A percentile compares a stretch with the other conserved stretches of the same genome.
These are phyloP conservation scores for Sminthurinus signatus DNA, from an alignment of 1,140 invertebrate species.

Conservation along the genomic window DNA sequence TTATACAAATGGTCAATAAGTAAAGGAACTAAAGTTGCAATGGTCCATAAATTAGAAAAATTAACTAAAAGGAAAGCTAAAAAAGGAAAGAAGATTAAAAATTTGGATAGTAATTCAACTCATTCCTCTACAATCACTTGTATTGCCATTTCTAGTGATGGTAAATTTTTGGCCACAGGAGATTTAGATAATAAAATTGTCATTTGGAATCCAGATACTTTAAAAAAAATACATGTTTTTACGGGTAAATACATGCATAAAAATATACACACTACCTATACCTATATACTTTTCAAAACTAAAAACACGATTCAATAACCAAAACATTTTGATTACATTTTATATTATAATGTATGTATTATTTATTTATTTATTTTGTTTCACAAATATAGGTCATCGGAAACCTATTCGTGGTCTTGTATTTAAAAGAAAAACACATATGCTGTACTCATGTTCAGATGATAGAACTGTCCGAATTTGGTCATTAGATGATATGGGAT, in stretches of 20 bases:
- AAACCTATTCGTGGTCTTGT: constrained; percentile 67
- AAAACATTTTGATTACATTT: too few species aligned
- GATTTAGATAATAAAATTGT: constrained; percentile 69
- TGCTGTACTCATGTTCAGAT: constrained; percentile 71
- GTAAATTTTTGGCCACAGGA: constrained; percentile 75
- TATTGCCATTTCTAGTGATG: constrained; percentile 74
- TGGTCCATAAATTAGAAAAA: constrained; percentile 43
- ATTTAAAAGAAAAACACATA: constrained; percentile 81
- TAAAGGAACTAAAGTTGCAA: constrained; percentile 48
- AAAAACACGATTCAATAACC: too few species aligned
- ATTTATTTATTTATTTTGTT: constrained; percentile 10
- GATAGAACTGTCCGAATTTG: constrained; percentile 78
- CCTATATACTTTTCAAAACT: background rate
- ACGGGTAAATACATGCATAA: too few species aligned
- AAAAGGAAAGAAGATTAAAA: constrained; percentile 41
- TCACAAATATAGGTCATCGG: constrained; percentile 69
- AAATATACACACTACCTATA: background rate
- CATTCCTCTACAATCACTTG: constrained; percentile 57
- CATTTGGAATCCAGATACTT: constrained; percentile 71
- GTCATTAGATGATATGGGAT: constrained; percentile 91
- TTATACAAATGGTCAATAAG: constrained; percentile 73
- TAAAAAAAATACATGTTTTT: constrained; percentile 74
- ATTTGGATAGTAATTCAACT: constrained; percentile 40
- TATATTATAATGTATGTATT: too few species aligned
- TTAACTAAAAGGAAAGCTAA: constrained; percentile 46